These are phyloP conservation scores for Steromphala cineraria DNA, from an alignment of 2,888 invertebrate species.

Conservation along the genomic window DNA sequence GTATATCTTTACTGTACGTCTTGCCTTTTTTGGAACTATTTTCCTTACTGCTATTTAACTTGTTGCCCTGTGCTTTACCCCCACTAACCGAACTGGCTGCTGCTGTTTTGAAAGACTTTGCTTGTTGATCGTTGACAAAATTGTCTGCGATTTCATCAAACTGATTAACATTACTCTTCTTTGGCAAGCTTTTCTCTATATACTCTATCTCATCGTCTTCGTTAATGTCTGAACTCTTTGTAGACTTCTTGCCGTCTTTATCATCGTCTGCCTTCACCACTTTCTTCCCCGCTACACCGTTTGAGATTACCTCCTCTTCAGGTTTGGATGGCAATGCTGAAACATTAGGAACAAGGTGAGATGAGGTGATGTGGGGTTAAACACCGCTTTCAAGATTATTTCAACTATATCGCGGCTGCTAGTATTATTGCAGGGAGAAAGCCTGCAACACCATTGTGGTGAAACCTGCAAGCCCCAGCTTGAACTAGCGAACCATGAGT, in stretches of 20 bases:
- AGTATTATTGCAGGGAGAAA: no score
- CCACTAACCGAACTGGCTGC: not conserved
- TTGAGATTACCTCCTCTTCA: slow-evolving; percentile 75
- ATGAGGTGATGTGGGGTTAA: no score
- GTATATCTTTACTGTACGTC: slow-evolving; percentile 64
- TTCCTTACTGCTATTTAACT: slow-evolving; percentile 68
- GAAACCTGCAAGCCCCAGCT: no score
- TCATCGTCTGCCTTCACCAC: slow-evolving; percentile 43
- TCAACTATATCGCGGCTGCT: no score
- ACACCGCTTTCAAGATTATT: no score
- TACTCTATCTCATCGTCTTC: slow-evolving; percentile 68
- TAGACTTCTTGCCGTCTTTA: slow-evolving; percentile 34
- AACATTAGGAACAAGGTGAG: not conserved
- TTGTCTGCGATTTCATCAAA: slow-evolving; percentile 68
- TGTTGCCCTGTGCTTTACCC: slow-evolving; percentile 56
- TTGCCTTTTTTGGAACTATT: slow-evolving; percentile 63
- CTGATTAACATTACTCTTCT: slow-evolving; percentile 69
- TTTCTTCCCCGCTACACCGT: slow-evolving; percentile 69
- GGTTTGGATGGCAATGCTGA: slow-evolving; percentile 73
- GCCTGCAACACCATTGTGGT: no score
- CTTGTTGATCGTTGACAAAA: slow-evolving; percentile 66
- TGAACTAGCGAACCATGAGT: no score
- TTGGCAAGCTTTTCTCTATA: slow-evolving; percentile 69
- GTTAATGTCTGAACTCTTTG: slow-evolving; percentile 52
- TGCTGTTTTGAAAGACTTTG: slow-evolving; percentile 64